Conservation (phyloP, 53 echinoderm and acorn worm genomes). For the Mesocentrotus franciscanus region DNA sequence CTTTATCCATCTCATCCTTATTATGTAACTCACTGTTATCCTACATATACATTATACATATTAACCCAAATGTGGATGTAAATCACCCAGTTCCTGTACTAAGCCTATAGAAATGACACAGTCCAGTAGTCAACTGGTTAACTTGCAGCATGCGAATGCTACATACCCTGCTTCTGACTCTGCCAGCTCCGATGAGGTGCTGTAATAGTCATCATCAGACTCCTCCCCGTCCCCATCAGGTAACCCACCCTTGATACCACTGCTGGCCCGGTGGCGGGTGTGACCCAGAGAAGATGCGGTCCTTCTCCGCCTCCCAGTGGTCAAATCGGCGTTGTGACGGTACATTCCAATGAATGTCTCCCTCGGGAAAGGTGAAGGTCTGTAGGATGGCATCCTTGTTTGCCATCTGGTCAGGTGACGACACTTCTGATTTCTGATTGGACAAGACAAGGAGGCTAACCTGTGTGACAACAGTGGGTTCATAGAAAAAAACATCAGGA, state of each 20-base stretch:
- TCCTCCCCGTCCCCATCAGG: constrained; percentile 1
- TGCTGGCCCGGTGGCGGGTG: constrained; percentile 28
- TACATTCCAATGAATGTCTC: constrained; percentile 79
- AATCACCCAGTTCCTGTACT: too few species aligned
- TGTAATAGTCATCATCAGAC: constrained; percentile 65
- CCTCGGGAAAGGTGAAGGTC: constrained; percentile 73
- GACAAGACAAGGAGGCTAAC: constrained; percentile 53
- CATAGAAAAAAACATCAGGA: not conserved
- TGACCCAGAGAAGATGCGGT: constrained; percentile 27
- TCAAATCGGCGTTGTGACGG: constrained; percentile 49
- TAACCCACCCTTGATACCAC: constrained; percentile 6
- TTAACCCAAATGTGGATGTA: too few species aligned
- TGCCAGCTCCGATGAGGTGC: constrained; percentile 52
- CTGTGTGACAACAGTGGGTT: not conserved
- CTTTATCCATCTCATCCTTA: not conserved
- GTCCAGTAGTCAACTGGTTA: too few species aligned
- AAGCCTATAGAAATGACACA: too few species aligned
- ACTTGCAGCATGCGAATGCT: not conserved
- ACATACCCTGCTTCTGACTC: constrained; percentile 53
- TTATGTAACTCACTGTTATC: not conserved
- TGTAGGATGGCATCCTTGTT: constrained; percentile 84
- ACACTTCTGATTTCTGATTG: constrained; percentile 66
- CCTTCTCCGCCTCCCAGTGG: not conserved
- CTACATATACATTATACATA: not conserved
- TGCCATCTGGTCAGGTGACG: constrained; percentile 68